Base-by-base conservation (phyloP, 2,888 invertebrate genomes). In the Amiota mariae region DNA sequence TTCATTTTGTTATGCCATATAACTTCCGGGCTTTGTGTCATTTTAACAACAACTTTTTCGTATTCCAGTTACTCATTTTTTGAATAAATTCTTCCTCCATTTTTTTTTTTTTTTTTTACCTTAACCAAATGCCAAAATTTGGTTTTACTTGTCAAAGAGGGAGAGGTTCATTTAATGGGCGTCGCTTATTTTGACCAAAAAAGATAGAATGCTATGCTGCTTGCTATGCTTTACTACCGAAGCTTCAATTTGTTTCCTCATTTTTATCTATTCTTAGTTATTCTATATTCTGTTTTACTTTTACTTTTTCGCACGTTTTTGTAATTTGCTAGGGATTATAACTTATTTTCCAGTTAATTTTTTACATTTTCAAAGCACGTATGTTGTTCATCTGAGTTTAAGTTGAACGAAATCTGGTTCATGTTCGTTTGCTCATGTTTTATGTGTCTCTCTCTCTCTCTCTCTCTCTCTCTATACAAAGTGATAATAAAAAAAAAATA, bases 291-390 rank as follows among this genome's bases (percentile, higher is more conserved):
- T 15, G 12, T 51, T 51, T 57, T 13, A 49, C 47, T 51, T 51
- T 57, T 13, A 49, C 47, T 13, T 13, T 67, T 51, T 67, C 47
- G 51, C 67, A 68, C 67, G 67, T 68, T 54, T 68, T 51, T 24
- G 67, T 68, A 68, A 68, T 68, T 68, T 68, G 51, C 67, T 68
- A 24, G 36, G 54, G 15, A 54, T 68, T 68, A 54, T 24, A 68
- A 68, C 66, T 49, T 67, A 68, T 20, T 59, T 59, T 57, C 13
- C 54, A 20, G 59, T 20, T 20, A 8, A 20, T 59, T 59, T 66
- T 66, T 48, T 48, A 48, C 59, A 15, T 36, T 68, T 68, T 54
- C 24, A 54, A 68, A 20, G 24, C 36, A 54, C 67, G 36, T 68
- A 48, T 68, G 54, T 68, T 51, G 54, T 12, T 36, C 36, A 6